Percentiles rank a stretch among this genome's conserved stretches.
These are phyloP conservation scores for Muntiacus muntjak DNA, from an alignment of 2,113 vertebrate genomes.

Conservation along the genomic window DNA sequence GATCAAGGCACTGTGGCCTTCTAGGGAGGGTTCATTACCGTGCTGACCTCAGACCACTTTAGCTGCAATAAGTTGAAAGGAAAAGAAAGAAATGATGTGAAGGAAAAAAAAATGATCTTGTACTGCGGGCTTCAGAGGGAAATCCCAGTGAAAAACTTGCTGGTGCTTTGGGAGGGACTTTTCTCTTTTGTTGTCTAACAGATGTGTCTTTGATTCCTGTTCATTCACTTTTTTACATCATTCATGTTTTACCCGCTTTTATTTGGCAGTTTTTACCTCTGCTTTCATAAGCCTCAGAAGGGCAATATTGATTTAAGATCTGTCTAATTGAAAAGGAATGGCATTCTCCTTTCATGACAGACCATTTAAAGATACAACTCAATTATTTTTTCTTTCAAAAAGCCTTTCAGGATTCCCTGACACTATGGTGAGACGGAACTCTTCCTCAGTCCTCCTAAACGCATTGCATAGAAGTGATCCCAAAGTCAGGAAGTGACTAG, in stretches of 20 bases:
- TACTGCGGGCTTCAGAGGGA: slow-evolving; percentile 18
- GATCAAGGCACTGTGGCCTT: slow-evolving; percentile 40
- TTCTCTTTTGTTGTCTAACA: neutral
- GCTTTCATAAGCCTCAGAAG: neutral
- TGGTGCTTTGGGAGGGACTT: slow-evolving; percentile 22
- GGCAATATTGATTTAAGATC: neutral
- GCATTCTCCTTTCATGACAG: neutral
- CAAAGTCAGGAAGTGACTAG: neutral
- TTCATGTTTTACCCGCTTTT: neutral
- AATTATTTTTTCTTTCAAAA: neutral
- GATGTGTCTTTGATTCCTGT: neutral
- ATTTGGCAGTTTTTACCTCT: neutral
- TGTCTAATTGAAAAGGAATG: neutral
- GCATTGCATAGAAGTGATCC: neutral
- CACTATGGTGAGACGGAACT: neutral
- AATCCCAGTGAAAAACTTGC: neutral
- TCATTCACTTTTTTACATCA: neutral
- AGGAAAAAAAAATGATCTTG: slow-evolving; percentile 39
- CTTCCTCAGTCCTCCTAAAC: neutral
- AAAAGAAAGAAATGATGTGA: neutral
- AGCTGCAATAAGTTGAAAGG: neutral
- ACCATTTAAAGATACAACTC: neutral
- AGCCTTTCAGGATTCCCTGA: neutral
- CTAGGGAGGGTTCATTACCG: slow-evolving; percentile 48
- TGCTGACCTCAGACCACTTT: slow-evolving; percentile 47